phyloP scores from a whole-genome alignment of 2,888 invertebrate species.

The Parochlus steinenii region DNA sequence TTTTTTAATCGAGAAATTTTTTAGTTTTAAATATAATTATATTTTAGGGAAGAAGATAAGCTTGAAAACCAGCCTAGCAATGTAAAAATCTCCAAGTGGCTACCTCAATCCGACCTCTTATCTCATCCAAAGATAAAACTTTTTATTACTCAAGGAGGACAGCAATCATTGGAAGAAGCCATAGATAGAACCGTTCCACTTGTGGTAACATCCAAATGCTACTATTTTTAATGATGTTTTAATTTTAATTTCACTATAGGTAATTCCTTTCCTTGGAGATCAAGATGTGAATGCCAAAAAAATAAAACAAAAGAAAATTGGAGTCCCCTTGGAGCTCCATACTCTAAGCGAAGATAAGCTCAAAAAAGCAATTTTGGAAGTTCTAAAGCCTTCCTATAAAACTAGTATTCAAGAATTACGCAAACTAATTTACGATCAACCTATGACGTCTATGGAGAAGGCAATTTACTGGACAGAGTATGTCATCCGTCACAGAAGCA shows the following conservation, averaged over 20 bases:
- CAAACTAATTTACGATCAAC: constrained; percentile 8
- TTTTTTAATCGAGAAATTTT: no score
- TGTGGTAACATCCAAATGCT: no score
- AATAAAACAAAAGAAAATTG: constrained; percentile 19
- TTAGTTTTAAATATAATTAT: no score
- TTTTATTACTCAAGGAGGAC: constrained; percentile 32
- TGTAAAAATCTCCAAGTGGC: constrained; percentile 26
- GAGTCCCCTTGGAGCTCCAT: constrained; percentile 22
- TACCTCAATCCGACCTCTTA: constrained; percentile 22
- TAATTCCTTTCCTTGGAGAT: constrained; percentile 29
- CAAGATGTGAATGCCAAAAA: constrained; percentile 25
- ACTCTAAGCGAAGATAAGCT: constrained; percentile 20
- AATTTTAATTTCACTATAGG: no score
- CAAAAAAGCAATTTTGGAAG: constrained; percentile 18
- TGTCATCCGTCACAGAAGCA: constrained; percentile 10
- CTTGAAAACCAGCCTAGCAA: constrained; percentile 22
- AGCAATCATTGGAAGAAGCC: constrained; percentile 31
- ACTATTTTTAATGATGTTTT: not conserved
- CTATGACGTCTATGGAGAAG: constrained; percentile 8
- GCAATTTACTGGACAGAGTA: constrained; percentile 11
- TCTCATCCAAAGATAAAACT: constrained; percentile 31
- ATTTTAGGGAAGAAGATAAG: constrained; percentile 23
- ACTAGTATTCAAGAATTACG: constrained; percentile 3
- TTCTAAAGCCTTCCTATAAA: constrained; percentile 8
- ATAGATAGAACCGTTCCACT: constrained; percentile 28